phyloP scores from a whole-genome alignment of 2,888 invertebrate genomes.

The Mechanitis messenoides region DNA sequence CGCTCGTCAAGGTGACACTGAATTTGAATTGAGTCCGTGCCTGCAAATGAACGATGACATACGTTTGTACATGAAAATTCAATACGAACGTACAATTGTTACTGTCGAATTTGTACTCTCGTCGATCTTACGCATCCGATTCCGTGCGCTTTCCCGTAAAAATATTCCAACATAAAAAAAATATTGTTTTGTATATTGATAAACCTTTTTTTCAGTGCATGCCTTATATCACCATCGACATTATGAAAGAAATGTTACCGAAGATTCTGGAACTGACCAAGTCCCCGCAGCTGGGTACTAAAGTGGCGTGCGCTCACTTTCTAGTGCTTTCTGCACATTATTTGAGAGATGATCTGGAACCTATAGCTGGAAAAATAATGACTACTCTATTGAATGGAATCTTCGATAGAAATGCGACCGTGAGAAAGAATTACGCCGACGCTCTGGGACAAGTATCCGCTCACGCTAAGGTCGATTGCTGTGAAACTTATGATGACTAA shows the following conservation, averaged over 20 bases:
- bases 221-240: conserved; percentile 84
- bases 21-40: too few relatives aligned
- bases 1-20: conserved; percentile 82
- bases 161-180: too few relatives aligned
- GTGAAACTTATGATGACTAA: neutral
- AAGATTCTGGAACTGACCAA: conserved; percentile 88
- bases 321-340: conserved; percentile 81
- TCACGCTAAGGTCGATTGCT: conserved; percentile 80
- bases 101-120: too few relatives aligned
- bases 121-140: too few relatives aligned
- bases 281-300: conserved; percentile 89
- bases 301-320: conserved; percentile 88
- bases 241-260: conserved; percentile 87
- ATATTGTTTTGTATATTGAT: neutral
- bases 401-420: conserved; percentile 88
- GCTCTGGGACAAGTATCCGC: conserved; percentile 90
- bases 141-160: too few relatives aligned
- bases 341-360: conserved; percentile 72
- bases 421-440: conserved; percentile 89
- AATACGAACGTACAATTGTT: too few relatives aligned
- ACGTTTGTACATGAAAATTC: too few relatives aligned
- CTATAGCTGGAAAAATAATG: conserved; percentile 77
- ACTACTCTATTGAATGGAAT: conserved; percentile 82
- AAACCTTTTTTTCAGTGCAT: conserved; percentile 63
- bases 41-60: too few relatives aligned